Evolutionary conservation across 2,113 vertebrate species (phyloP), one percentile per base, ranked within the genome.

Genomic region (Ramphastos sulfuratus): DNA sequence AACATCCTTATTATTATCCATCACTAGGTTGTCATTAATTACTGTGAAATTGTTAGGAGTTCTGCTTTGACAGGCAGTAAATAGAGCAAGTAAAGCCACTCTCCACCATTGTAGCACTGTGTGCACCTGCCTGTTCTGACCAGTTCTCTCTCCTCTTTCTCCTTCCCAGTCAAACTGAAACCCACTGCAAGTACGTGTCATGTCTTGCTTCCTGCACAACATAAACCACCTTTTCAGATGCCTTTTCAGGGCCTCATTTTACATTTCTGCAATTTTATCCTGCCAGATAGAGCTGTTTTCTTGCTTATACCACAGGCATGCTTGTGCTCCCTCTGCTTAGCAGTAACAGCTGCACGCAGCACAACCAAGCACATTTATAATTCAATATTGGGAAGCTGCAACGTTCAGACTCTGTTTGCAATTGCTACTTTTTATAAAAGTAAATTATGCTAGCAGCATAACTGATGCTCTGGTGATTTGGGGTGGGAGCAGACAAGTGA

Each of bases 101-200:
- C 28, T 75, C 54, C 25, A 6, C 12, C 3, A 15, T 30, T 35
- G 19, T 6, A 44, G 15, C n/a, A 70, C 35, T 39, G 37, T 39
- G 37, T 52, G 13, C 30, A 76, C 25, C 64, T 95, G n/a, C 33
- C 20, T 25, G 19, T 35, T 73, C 65, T 74, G 35, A 87, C n/a
- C 39, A 37, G 25, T 79, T 84, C 71, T 74, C 58, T 91, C 70
- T 75, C 18, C 10, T 93, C 42, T 80, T 94, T 79, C 92, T 82
- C 7, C 25, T 81, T 96, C 72, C 39, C 84, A 97, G 97, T 87
- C 23, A 97, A 97, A 85, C 42, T n/a, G 1, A 98, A 97, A 92
- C 55, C 30, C 72, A 95, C 81, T 87, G 82, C 95, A 94, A 97
- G 97, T 98, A 97, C 1, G 89, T 97, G 23, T 30, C 82, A 44